Evolutionary conservation across 1,140 invertebrate genomes (phyloP).

Genomic region (Brachionus asplanchnoidis): DNA sequence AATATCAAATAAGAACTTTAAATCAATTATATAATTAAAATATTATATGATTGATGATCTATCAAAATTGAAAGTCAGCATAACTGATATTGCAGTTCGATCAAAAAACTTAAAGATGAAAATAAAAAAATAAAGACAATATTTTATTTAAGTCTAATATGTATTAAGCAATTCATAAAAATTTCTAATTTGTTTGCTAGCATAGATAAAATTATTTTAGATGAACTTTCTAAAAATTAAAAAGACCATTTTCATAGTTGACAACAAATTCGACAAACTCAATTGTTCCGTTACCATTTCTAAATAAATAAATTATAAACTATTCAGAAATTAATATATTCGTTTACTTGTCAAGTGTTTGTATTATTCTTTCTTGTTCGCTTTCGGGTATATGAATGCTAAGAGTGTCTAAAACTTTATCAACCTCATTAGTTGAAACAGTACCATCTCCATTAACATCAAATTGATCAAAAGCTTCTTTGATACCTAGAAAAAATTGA

Average conservation of each 20-base stretch:
- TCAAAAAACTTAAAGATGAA: no score
- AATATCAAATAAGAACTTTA: no score
- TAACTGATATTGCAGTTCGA: no score
- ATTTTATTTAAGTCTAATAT: background rate
- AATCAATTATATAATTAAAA: no score
- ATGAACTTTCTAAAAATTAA: background rate
- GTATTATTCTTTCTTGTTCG: background rate
- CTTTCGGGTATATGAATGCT: constrained; percentile 27
- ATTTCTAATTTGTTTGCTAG: background rate
- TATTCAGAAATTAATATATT: background rate
- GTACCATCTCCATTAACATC: constrained; percentile 39
- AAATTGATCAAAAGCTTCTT: constrained; percentile 34
- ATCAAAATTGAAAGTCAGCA: no score
- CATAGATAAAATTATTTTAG: background rate
- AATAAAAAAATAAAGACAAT: background rate
- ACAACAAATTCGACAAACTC: constrained; percentile 38
- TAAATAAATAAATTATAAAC: background rate
- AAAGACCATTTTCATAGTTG: constrained; percentile 38
- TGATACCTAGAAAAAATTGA: constrained; percentile 3
- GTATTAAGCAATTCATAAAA: background rate
- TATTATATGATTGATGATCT: no score
- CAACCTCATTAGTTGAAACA: constrained; percentile 6
- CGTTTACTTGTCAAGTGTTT: background rate
- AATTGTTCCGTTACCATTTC: constrained; percentile 34
- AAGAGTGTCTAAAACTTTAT: background rate